phyloP scores from a whole-genome alignment of 1,140 invertebrate genomes.

The Neuroterus valhalla region DNA sequence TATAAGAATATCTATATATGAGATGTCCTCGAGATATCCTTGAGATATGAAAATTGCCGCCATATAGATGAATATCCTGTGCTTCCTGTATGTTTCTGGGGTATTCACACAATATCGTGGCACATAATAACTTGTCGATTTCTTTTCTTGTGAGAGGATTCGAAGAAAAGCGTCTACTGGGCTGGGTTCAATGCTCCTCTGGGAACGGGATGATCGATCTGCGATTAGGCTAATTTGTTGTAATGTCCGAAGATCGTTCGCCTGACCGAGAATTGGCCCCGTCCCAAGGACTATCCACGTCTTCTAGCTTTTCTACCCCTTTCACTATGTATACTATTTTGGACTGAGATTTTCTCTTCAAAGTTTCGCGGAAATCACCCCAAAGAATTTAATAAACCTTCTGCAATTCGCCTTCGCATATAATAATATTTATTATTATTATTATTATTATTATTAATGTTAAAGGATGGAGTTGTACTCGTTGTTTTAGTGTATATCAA shows the following conservation, averaged over 20 bases:
- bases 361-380: neutral
- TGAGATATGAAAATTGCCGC: neutral
- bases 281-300: conserved; percentile 15
- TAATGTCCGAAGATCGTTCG: conserved; percentile 14
- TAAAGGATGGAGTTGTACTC: too few relatives aligned
- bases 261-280: conserved; percentile 4
- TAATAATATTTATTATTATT: too few relatives aligned
- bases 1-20: too few relatives aligned
- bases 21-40: too few relatives aligned
- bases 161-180: neutral
- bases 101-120: too few relatives aligned
- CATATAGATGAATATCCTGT: neutral
- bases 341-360: conserved; percentile 17
- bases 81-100: too few relatives aligned
- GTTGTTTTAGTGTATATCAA: too few relatives aligned
- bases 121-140: too few relatives aligned
- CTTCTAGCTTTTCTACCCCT: conserved; percentile 25
- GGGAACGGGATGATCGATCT: conserved; percentile 7
- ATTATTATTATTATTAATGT: too few relatives aligned
- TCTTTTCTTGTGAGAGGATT: neutral
- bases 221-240: conserved; percentile 23
- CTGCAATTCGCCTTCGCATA: too few relatives aligned
- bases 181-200: neutral
- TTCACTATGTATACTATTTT: conserved; percentile 22
- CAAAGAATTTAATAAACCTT: conserved; percentile 17